Evolutionary conservation across 1,140 invertebrate species (phyloP).

Genomic region (Maconellicoccus hirsutus): DNA sequence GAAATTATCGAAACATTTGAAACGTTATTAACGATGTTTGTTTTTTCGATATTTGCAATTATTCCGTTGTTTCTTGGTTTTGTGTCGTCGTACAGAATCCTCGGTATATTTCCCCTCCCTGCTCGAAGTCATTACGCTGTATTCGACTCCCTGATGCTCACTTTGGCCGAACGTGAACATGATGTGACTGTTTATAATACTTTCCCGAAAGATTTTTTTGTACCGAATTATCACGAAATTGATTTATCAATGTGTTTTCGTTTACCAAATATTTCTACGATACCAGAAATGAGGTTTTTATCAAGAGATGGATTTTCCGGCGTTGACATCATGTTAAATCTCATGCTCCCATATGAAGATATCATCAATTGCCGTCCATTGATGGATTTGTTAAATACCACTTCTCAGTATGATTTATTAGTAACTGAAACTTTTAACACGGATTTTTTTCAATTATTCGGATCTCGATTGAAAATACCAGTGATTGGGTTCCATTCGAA

Average conservation of each 20-base stretch:
- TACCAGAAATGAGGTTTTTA: background rate
- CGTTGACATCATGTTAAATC: background rate
- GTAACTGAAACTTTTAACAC: constrained; percentile 31
- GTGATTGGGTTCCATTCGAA: constrained; percentile 44
- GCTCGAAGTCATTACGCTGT: constrained; percentile 35
- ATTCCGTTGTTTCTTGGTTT: background rate
- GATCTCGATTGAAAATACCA: constrained; percentile 36
- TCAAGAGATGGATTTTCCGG: background rate
- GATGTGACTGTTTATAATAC: constrained; percentile 33
- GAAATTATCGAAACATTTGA: too few species aligned
- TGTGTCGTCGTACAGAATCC: constrained; percentile 27
- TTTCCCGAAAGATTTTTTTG: constrained; percentile 37
- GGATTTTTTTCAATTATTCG: constrained; percentile 30
- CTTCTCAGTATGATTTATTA: constrained; percentile 32
- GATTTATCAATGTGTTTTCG: constrained; percentile 27
- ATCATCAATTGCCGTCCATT: background rate
- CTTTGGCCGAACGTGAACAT: constrained; percentile 33
- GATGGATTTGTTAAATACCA: constrained; percentile 12
- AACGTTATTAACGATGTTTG: background rate
- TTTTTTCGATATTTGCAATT: background rate
- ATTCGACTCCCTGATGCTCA: constrained; percentile 32
- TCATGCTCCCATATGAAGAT: background rate
- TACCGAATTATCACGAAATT: constrained; percentile 42
- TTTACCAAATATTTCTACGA: background rate
- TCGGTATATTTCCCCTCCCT: constrained; percentile 32